phyloP scores from a whole-genome alignment of 2,888 invertebrate species.

The Pterobdella sp. region DNA sequence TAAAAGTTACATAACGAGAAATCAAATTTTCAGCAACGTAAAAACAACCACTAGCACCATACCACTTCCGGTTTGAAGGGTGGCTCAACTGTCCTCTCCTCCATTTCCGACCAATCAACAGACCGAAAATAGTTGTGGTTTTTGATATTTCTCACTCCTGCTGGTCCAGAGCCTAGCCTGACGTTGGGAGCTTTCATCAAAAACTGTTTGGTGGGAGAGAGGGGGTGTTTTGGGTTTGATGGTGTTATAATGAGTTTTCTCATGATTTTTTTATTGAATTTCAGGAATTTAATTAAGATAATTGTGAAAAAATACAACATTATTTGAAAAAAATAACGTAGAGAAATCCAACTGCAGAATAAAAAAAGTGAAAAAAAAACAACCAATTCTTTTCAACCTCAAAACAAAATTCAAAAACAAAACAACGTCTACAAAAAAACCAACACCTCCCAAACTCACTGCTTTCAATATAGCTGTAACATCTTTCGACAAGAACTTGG shows the following conservation, averaged over 20 bases:
- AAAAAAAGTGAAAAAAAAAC: no score
- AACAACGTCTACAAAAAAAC: no score
- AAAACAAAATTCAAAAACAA: no score
- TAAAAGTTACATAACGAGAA: not conserved
- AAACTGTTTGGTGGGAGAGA: constrained; percentile 58
- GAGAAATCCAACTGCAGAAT: no score
- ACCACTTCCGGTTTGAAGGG: constrained; percentile 99
- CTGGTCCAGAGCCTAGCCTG: constrained; percentile 73
- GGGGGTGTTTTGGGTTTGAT: not conserved
- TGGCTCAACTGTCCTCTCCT: constrained; percentile 91
- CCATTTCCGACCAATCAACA: constrained; percentile 95
- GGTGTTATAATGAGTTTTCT: no score
- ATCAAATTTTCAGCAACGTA: not conserved
- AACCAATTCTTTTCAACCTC: no score
- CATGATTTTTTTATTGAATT: no score
- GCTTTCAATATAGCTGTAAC: constrained; percentile 92
- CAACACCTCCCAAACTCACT: constrained; percentile 58
- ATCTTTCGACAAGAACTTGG: constrained; percentile 79
- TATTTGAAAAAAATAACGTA: no score
- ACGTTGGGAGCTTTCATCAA: constrained; percentile 89
- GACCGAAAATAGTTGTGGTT: constrained; percentile 92
- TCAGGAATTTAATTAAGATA: no score
- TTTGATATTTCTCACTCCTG: constrained; percentile 89
- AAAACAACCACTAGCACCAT: not conserved
- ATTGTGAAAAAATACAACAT: no score